These are phyloP conservation scores for Sinhomidia bicolor DNA, from an alignment of 2,888 invertebrate genomes.

Conservation along the genomic window DNA sequence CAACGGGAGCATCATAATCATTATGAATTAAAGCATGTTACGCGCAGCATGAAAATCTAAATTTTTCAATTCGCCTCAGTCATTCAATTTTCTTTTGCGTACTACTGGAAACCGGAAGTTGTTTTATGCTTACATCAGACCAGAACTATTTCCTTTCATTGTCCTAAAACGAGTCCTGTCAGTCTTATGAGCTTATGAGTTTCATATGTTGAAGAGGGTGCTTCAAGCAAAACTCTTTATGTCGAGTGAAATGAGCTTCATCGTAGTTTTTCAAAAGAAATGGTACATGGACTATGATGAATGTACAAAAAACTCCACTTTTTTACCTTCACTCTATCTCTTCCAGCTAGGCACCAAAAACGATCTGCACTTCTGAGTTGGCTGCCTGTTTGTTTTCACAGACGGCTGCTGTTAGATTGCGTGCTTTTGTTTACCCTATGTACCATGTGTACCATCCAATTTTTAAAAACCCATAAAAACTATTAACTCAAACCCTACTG, in stretches of 20 bases:
- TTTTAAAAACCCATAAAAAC: constrained; percentile 22
- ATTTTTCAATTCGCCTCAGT: constrained; percentile 3
- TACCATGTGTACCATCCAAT: not conserved
- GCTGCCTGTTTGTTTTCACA: not conserved
- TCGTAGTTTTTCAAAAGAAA: not conserved
- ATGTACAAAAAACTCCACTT: too few relatives aligned
- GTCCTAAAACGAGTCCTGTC: constrained; percentile 8
- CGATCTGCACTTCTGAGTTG: not conserved
- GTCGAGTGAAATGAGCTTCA: not conserved
- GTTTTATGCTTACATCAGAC: constrained; percentile 34
- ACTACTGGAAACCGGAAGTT: constrained; percentile 31
- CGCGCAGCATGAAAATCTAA: not conserved
- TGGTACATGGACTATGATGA: not conserved
- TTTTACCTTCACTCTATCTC: too few relatives aligned
- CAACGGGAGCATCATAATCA: not conserved
- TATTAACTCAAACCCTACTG: constrained; percentile 1
- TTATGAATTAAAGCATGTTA: not conserved
- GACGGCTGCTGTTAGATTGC: not conserved
- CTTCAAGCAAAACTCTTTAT: not conserved
- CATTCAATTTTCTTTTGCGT: constrained; percentile 17
- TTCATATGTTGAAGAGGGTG: constrained; percentile 20
- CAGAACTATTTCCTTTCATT: constrained; percentile 53
- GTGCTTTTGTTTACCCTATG: too few relatives aligned
- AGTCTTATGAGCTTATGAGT: not conserved
- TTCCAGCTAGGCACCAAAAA: not conserved